A percentile compares a stretch with the other conserved stretches of the same genome.
These are phyloP conservation scores for Lipophrys pholis DNA, from an alignment of 2,113 vertebrate species.

Conservation along the genomic window DNA sequence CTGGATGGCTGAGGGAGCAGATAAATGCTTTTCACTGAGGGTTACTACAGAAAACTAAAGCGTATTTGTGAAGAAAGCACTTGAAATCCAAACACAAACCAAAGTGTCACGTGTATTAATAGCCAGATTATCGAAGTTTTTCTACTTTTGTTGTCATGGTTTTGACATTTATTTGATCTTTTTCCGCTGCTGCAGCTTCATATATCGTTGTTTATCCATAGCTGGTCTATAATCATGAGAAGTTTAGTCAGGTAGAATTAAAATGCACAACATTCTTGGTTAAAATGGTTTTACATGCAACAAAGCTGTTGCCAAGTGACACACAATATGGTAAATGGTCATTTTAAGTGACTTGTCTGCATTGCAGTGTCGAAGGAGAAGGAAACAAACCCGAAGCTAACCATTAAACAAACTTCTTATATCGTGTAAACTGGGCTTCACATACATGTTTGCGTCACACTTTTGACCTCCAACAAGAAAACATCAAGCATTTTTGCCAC, in stretches of 20 bases:
- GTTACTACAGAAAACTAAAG: conserved; percentile 9
- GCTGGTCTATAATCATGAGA: neutral
- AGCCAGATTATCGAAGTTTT: neutral
- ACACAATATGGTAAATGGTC: neutral
- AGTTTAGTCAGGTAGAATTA: neutral
- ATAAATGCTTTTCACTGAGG: conserved; percentile 43
- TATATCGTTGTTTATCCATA: neutral
- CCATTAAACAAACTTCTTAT: no score
- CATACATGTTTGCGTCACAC: neutral
- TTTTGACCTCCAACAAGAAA: neutral
- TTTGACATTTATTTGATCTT: neutral
- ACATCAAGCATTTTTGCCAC: neutral
- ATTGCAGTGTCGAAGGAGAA: neutral
- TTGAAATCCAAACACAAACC: conserved; percentile 8
- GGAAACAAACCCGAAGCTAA: no score
- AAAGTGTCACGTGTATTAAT: neutral
- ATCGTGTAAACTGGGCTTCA: no score
- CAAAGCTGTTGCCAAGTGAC: conserved; percentile 11
- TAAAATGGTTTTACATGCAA: neutral
- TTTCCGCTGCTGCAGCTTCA: neutral
- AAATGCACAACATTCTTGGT: neutral
- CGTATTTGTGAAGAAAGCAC: conserved; percentile 2
- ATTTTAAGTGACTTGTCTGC: neutral
- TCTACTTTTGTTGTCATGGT: neutral
- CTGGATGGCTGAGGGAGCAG: conserved; percentile 34